Conservation (phyloP, 2,888 invertebrate species). For the Acholoe squamosa region DNA sequence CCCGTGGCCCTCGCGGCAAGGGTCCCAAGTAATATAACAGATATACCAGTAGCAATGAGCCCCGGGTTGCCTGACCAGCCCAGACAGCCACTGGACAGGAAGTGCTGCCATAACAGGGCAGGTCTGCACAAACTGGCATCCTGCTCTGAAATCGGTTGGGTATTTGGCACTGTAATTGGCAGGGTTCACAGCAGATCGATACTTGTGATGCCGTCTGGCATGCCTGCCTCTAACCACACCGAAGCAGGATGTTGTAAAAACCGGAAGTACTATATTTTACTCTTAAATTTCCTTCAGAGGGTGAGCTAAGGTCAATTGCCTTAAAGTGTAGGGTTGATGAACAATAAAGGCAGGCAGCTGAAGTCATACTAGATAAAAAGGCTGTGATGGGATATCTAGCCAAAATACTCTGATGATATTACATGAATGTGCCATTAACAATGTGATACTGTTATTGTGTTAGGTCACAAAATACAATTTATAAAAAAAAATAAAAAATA, state of each 20-base stretch:
- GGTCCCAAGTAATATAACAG: slow-evolving; percentile 12
- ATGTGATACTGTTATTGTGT: too few species aligned
- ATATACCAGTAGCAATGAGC: background rate
- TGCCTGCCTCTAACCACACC: too few species aligned
- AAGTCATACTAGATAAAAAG: too few species aligned
- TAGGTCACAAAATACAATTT: too few species aligned
- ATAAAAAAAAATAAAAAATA: too few species aligned
- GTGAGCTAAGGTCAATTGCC: background rate
- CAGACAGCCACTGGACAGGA: background rate
- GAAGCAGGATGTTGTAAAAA: too few species aligned
- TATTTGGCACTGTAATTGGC: slow-evolving; percentile 23
- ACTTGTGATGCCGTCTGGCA: slow-evolving; percentile 10
- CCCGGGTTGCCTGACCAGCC: slow-evolving; percentile 6
- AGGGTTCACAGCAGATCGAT: slow-evolving; percentile 16
- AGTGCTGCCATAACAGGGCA: background rate
- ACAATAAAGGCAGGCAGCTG: too few species aligned
- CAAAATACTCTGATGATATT: too few species aligned
- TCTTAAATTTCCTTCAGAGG: too few species aligned
- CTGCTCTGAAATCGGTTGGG: slow-evolving; percentile 1
- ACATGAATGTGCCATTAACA: too few species aligned
- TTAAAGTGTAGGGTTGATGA: background rate
- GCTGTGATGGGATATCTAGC: too few species aligned
- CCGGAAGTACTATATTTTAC: too few species aligned
- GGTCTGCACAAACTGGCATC: slow-evolving; percentile 22
- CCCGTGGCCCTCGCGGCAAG: background rate